A percentile compares a stretch with the other conserved stretches of the same genome.
Evolutionary conservation across 2,888 invertebrate genomes (phyloP).

Genomic region (Eustalomyia histrio): DNA sequence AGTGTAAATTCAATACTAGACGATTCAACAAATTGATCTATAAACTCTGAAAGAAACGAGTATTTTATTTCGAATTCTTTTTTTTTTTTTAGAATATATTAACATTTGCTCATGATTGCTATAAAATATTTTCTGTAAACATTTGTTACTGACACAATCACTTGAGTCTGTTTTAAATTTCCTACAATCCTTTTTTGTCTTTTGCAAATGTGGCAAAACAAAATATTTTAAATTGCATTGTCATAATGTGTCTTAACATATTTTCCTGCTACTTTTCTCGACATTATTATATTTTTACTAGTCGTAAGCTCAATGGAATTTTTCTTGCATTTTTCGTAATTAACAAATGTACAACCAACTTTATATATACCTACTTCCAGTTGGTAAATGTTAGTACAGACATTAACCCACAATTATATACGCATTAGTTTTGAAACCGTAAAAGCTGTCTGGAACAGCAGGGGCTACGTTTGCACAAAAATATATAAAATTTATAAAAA

Average conservation of each 20-base stretch:
- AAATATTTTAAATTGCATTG: slow-evolving; percentile 11
- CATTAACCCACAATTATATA: slow-evolving; percentile 49
- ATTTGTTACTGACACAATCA: no score
- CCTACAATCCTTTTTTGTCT: background rate
- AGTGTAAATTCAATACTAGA: no score
- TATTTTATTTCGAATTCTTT: no score
- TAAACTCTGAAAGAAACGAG: no score
- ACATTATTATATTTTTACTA: background rate
- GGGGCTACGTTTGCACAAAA: slow-evolving; percentile 1
- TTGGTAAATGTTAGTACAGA: slow-evolving; percentile 12
- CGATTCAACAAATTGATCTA: no score
- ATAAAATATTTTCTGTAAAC: no score
- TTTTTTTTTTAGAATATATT: no score
- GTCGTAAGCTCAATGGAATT: background rate
- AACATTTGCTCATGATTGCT: no score
- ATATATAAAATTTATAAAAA: background rate
- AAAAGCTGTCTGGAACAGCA: slow-evolving; percentile 46
- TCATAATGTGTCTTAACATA: slow-evolving; percentile 25
- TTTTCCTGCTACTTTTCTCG: slow-evolving; percentile 9
- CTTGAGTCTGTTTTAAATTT: background rate
- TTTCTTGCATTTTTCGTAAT: slow-evolving; percentile 30
- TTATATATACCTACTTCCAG: slow-evolving; percentile 27
- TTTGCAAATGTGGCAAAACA: slow-evolving; percentile 30
- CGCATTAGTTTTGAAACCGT: slow-evolving; percentile 21
- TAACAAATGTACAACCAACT: slow-evolving; percentile 42